These are phyloP conservation scores for Ceratotherium simum DNA, from an alignment of 2,113 vertebrate genomes.

Conservation along the genomic window DNA sequence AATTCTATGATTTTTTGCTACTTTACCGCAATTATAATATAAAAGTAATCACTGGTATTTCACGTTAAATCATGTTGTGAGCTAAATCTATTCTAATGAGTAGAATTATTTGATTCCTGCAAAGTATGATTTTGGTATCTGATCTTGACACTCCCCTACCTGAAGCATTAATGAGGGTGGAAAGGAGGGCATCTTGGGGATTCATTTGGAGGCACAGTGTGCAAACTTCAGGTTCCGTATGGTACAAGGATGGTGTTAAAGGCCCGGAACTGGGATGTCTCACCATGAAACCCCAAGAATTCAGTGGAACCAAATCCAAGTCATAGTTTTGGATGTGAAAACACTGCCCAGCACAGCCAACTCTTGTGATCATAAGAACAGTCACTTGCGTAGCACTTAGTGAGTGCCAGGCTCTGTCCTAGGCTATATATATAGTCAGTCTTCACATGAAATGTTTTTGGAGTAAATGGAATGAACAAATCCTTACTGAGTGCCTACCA, in stretches of 20 bases:
- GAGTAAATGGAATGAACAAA: constrained; percentile 17
- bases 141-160: background rate
- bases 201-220: background rate
- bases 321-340: background rate
- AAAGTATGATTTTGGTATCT: background rate
- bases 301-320: background rate
- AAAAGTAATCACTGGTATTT: background rate
- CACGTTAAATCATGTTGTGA: background rate
- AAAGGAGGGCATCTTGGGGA: background rate
- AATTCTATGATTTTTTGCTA: background rate
- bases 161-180: background rate
- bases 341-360: background rate
- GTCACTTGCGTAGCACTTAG: background rate
- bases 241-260: background rate
- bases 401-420: background rate
- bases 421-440: background rate
- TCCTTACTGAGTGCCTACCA: background rate
- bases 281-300: background rate
- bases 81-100: background rate
- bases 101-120: constrained; percentile 1
- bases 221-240: background rate
- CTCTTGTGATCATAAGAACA: background rate
- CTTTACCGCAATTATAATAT: background rate
- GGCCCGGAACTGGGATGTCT: background rate
- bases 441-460: background rate